Base-by-base conservation (phyloP, 2,113 vertebrate species). In the Bujurquina vittata region DNA sequence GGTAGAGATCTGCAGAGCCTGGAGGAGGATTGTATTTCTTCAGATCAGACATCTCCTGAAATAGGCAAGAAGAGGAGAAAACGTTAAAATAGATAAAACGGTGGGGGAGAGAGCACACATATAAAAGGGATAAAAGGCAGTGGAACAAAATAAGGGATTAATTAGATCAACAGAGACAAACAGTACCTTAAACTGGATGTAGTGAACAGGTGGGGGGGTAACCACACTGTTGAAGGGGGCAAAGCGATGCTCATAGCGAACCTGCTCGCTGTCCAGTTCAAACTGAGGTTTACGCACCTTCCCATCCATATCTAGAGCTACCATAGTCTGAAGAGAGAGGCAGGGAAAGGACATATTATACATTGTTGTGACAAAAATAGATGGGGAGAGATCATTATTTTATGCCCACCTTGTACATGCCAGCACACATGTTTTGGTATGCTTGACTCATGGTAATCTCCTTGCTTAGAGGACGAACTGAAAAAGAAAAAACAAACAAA, bases 381-480 rank as follows among this genome's bases (percentile, higher is more conserved):
- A 17, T 7, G 46, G 55, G 6, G 57, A 57, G 10, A 9, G 14
- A 2, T 49, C 12, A 63, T 61, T 37, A 2, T 22, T 54, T 26
- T 18, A 46, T 33, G 3, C 72, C 52, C 94, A 99, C 98, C 96
- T 99, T 99, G 93, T 99, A 99, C 98, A 99, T 99, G 80, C 98
- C 98, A 84, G 98, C 98, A 77, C 98, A 99, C 98, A 99, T 99
- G 88, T 99, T 99, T 95, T 99, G 98, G 92, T 99, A 99, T 0
- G 97, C 98, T 87, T 99, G 98, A 92, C 98, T 99, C 97, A 99
- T 98, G 43, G 97, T 99, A 88, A 99, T 99, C 92, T 99, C 98
- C 92, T 97, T 97, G 91, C 96, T 97, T 75, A 99, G 94, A 83
- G 98, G 98, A 3, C 98, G 98, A 92, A 97, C 98, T 99, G 93